These are phyloP conservation scores for Ceratina japonica DNA, from an alignment of 1,140 invertebrate species.

Conservation along the genomic window DNA sequence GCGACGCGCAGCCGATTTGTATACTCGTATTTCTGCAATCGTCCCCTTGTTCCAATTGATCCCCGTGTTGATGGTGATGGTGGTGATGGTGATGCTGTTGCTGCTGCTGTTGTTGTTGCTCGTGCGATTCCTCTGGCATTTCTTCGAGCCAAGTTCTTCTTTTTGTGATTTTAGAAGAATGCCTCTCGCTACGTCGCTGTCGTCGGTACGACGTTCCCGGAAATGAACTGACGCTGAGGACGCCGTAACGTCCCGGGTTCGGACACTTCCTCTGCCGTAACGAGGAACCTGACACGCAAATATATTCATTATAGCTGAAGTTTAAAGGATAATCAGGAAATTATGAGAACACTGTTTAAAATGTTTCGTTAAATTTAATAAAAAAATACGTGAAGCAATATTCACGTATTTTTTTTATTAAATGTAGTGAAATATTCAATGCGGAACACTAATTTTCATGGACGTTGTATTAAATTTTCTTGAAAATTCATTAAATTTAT, in stretches of 20 bases:
- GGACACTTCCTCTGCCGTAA: conserved; percentile 79
- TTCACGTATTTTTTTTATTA: too few relatives aligned
- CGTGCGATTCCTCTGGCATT: conserved; percentile 42
- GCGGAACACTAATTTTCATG: too few relatives aligned
- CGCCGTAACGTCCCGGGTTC: conserved; percentile 76
- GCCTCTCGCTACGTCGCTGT: conserved; percentile 51
- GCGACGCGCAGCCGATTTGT: conserved; percentile 73
- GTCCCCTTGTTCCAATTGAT: conserved; percentile 31
- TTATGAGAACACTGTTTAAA: neutral
- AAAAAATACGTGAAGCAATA: too few relatives aligned
- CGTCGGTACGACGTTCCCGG: conserved; percentile 36
- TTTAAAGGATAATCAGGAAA: too few relatives aligned
- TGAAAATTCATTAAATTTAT: too few relatives aligned
- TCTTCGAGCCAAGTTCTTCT: conserved; percentile 66
- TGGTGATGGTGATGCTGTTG: conserved; percentile 26
- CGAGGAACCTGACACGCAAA: conserved; percentile 67
- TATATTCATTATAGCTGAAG: too few relatives aligned
- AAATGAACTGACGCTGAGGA: conserved; percentile 60
- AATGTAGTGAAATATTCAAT: too few relatives aligned
- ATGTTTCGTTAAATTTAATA: too few relatives aligned
- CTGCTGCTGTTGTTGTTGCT: conserved; percentile 19
- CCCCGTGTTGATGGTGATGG: conserved; percentile 21
- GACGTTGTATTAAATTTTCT: too few relatives aligned
- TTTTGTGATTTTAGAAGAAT: conserved; percentile 49
- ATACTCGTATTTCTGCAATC: conserved; percentile 72